These are phyloP conservation scores for Procambarus clarkii DNA, from an alignment of 1,140 invertebrate genomes.

Conservation along the genomic window DNA sequence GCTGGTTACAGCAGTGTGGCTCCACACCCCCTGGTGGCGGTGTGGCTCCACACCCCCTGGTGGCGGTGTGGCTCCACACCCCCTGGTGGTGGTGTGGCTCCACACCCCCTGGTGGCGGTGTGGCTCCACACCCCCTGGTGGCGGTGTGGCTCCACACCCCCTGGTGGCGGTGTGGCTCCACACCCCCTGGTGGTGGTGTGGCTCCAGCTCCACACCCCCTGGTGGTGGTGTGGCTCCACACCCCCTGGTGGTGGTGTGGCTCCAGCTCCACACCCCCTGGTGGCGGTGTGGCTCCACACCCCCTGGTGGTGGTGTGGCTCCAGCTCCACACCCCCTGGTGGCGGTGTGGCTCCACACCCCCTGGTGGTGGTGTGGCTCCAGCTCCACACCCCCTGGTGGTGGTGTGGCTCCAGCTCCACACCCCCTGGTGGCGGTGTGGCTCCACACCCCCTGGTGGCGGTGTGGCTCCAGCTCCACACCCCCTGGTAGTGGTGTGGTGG, in stretches of 20 bases:
- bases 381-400: neutral
- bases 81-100: neutral
- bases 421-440: neutral
- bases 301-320: neutral
- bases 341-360: neutral
- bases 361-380: neutral
- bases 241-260: too few relatives aligned
- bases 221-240: too few relatives aligned
- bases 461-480: neutral
- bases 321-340: neutral
- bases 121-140: neutral
- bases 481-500: neutral
- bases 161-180: neutral
- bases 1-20: neutral
- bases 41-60: neutral
- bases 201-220: too few relatives aligned
- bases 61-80: neutral
- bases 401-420: neutral
- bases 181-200: neutral
- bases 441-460: too few relatives aligned
- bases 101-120: neutral
- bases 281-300: too few relatives aligned
- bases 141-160: neutral
- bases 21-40: neutral
- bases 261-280: too few relatives aligned